Evolutionary conservation across 2,888 invertebrate genomes (phyloP).

Genomic region (Cephus spinipes): DNA sequence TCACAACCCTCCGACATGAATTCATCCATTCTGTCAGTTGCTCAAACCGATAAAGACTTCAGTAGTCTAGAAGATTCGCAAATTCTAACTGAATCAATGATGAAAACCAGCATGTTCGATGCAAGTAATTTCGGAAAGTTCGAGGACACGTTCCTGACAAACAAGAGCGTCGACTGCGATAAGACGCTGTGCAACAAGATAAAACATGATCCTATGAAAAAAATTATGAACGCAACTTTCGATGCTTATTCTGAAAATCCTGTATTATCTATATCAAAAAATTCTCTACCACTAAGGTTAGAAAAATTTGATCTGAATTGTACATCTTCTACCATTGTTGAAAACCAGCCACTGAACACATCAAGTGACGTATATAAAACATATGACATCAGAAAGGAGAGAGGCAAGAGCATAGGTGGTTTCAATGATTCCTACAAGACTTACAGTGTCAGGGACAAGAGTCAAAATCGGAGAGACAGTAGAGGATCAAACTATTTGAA

Average conservation of each 20-base stretch:
- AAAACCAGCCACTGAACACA: not conserved
- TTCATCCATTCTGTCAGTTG: slow-evolving; percentile 44
- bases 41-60: slow-evolving; percentile 10
- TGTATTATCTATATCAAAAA: not conserved
- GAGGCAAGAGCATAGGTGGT: not conserved
- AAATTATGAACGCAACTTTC: slow-evolving; percentile 13
- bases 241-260: not conserved
- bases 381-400: not conserved
- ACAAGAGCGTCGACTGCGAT: slow-evolving; percentile 8
- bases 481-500: not conserved
- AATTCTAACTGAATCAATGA: slow-evolving; percentile 57
- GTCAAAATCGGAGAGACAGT: not conserved
- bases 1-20: slow-evolving; percentile 57
- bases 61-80: slow-evolving; percentile 46
- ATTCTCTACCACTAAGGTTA: not conserved
- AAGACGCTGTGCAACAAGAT: slow-evolving; percentile 5
- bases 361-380: not conserved
- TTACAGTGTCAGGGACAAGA: not conserved
- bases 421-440: not conserved
- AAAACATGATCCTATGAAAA: slow-evolving; percentile 5
- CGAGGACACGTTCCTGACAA: slow-evolving; percentile 11
- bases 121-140: slow-evolving; percentile 18
- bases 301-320: not conserved
- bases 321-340: not conserved
- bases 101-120: slow-evolving; percentile 55